Evolutionary conservation across 2,888 invertebrate species (phyloP).

Genomic region (Napeogenes inachia): DNA sequence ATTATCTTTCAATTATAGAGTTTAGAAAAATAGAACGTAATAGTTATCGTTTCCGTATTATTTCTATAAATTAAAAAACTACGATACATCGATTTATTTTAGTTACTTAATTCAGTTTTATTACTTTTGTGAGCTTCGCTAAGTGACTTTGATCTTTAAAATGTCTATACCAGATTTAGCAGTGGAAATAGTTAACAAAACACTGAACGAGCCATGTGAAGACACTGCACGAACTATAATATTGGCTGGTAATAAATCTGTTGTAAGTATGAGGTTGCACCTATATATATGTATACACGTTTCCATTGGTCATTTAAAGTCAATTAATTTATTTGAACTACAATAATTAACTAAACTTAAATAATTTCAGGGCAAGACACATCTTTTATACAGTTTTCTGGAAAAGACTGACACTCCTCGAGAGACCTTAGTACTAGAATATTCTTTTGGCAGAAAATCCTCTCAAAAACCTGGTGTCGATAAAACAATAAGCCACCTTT

Average conservation of each 20-base stretch:
- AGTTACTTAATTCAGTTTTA: no score
- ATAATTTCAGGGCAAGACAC: conserved; percentile 84
- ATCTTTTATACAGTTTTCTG: conserved; percentile 85
- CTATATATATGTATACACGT: no score
- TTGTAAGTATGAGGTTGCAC: conserved; percentile 67
- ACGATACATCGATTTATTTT: no score
- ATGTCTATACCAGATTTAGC: conserved; percentile 77
- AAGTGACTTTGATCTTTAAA: conserved; percentile 10
- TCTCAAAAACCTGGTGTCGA: conserved; percentile 76
- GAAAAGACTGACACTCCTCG: conserved; percentile 86
- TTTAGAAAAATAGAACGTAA: no score
- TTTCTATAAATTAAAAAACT: no score
- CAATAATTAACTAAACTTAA: background rate
- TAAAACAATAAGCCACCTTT: conserved; percentile 84
- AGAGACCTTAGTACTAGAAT: conserved; percentile 90
- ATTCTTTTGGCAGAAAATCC: conserved; percentile 87
- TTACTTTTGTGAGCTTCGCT: no score
- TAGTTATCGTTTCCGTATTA: no score
- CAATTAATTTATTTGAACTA: background rate
- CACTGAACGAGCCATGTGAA: conserved; percentile 46
- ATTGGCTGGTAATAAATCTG: conserved; percentile 81
- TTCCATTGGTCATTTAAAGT: no score
- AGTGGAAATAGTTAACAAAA: conserved; percentile 64
- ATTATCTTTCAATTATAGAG: no score
- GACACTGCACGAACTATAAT: conserved; percentile 77